Percentiles rank a stretch among this genome's conserved stretches.
Conservation (phyloP, 2,113 vertebrate genomes). For the Collichthys lucidus region DNA sequence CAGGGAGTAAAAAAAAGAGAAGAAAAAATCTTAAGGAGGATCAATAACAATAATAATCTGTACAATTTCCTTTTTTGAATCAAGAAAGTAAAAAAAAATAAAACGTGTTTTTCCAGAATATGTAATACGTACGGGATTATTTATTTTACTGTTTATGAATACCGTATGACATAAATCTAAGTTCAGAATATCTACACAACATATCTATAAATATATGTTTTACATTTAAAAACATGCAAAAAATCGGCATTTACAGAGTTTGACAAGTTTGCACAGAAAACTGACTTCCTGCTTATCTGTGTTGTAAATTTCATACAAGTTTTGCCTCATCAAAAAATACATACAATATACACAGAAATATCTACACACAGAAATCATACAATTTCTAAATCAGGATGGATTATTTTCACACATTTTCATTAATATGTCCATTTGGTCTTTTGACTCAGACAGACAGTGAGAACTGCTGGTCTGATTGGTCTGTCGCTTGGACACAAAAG, state of each 20-base stretch:
- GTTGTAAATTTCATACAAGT: constrained; percentile 9
- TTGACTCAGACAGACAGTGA: constrained; percentile 65
- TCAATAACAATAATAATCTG: neutral
- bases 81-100: neutral
- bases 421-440: constrained; percentile 68
- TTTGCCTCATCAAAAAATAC: neutral
- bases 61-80: neutral
- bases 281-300: constrained; percentile 20
- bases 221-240: constrained; percentile 33
- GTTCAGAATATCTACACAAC: constrained; percentile 7
- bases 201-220: constrained; percentile 60
- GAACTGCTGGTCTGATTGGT: constrained; percentile 76
- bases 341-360: constrained; percentile 9
- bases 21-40: neutral
- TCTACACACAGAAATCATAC: constrained; percentile 8
- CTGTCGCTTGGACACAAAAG: constrained; percentile 79
- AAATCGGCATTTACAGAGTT: constrained; percentile 27
- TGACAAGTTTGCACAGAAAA: constrained; percentile 8
- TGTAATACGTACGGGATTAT: neutral
- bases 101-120: neutral
- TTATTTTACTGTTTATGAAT: constrained; percentile 22
- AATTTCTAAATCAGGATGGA: constrained; percentile 46
- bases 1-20: neutral
- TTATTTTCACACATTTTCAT: constrained; percentile 75
- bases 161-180: neutral